Base-by-base conservation (phyloP, 2,888 invertebrate genomes). In the Erebia ligea region DNA sequence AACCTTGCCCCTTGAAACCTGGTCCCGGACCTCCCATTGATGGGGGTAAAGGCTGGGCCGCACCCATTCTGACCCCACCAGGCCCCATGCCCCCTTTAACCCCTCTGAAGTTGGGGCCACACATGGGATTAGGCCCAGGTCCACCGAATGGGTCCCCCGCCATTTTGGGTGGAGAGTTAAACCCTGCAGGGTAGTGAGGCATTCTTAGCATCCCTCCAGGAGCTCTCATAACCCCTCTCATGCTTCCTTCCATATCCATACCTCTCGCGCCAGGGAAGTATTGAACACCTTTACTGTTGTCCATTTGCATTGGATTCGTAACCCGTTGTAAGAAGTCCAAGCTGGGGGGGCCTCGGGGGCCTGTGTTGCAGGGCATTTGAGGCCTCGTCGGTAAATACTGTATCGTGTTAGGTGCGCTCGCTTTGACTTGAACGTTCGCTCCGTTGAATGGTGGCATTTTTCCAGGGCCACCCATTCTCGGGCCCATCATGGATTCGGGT, bases 331-430 rank as follows among this genome's bases (percentile, higher is more conserved):
- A 92, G 90, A 98, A 98, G 82, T 98, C 98, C 76, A 98, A 93
- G 89, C 97, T 97, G 56, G 98, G 98, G 6, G 98, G 97, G 11
- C 97, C 96, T 59, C 98, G 94, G 0, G 96, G 96, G 67, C 95
- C 95, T 45, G 94, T 93, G 73, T 95, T 94, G 81, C 95, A 95
- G 13, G 95, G 95, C 81, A 96, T 96, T 85, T 98, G 98, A n/a
- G 98, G 97, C 90, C 98, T 95, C 67, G 98, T 98, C 25, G 99
- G 99, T 87, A 99, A 95, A 94, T 99, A 99, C 94, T 99, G 99
- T 85, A 99, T 99, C 52, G 99, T 99, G 90, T 99, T 99, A 0
- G 99, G 99, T 13, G 99, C 98, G 88, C 97, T 98, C 11, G 99
- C 97, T 90, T 99, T 99, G 40, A 99, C 98, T 91, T 98, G 98